These are phyloP conservation scores for Seira sanloemensis DNA, from an alignment of 2,888 invertebrate genomes.

Conservation along the genomic window DNA sequence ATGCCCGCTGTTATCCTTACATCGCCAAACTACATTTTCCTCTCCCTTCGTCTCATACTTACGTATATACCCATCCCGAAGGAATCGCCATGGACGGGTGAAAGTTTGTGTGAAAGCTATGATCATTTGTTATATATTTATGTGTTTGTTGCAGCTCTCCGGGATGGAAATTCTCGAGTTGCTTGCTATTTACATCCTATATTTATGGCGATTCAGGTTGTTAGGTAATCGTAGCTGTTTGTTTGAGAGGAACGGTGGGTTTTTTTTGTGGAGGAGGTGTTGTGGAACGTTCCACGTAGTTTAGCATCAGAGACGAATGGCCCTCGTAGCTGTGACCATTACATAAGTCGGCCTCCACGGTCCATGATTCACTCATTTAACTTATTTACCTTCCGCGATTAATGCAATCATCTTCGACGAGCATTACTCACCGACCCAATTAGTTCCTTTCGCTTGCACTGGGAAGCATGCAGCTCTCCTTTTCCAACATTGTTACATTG, in stretches of 20 bases:
- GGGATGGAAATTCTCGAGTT: no score
- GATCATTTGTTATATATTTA: conserved; percentile 51
- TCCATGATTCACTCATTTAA: conserved; percentile 63
- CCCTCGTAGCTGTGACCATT: conserved; percentile 55
- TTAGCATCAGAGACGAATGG: conserved; percentile 58
- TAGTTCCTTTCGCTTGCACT: conserved; percentile 63
- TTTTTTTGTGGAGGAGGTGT: background rate
- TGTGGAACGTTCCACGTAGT: background rate
- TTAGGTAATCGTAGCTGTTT: no score
- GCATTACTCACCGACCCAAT: conserved; percentile 70
- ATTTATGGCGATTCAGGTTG: no score
- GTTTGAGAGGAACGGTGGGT: no score
- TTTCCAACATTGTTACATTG: conserved; percentile 28
- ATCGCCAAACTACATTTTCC: background rate
- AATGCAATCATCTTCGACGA: conserved; percentile 68
- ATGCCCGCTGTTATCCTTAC: background rate
- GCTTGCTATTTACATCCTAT: no score
- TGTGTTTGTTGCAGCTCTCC: no score
- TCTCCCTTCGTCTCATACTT: background rate
- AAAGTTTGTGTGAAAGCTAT: conserved; percentile 61
- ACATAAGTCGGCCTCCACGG: conserved; percentile 60
- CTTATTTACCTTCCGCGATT: conserved; percentile 63
- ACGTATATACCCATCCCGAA: conserved; percentile 36
- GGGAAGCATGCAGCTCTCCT: no score
- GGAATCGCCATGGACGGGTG: conserved; percentile 48